Evolutionary conservation across 2,113 vertebrate species (phyloP).

Genomic region (Thalassarche chlororhynchos): DNA sequence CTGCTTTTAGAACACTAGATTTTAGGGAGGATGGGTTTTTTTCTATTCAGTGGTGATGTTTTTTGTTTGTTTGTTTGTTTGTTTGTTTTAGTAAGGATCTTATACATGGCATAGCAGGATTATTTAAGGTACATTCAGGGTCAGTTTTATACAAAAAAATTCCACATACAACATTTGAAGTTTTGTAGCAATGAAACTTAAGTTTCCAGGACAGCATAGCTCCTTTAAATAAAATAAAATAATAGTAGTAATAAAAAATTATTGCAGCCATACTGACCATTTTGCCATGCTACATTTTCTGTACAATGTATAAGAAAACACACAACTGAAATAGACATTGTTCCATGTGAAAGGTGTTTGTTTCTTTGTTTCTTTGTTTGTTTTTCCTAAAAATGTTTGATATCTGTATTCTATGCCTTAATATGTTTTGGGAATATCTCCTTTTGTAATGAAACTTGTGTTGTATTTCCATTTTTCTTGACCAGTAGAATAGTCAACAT

Average conservation of each 20-base stretch:
- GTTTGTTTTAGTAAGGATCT: not conserved
- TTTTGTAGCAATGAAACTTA: not conserved
- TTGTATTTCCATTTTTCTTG: not conserved
- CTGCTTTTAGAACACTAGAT: not conserved
- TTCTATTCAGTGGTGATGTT: not conserved
- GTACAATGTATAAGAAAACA: not conserved
- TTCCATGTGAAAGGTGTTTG: not conserved
- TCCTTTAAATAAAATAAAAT: not conserved
- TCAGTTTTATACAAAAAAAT: not conserved
- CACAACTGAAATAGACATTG: not conserved
- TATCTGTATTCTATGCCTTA: not conserved
- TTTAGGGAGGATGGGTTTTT: not conserved
- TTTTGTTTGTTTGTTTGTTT: not conserved
- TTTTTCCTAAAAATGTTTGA: not conserved
- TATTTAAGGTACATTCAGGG: not conserved
- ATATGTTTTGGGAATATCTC: not conserved
- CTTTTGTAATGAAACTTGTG: not conserved
- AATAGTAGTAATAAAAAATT: not conserved
- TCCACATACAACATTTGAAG: not conserved
- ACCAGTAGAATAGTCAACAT: not conserved
- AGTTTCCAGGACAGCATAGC: not conserved
- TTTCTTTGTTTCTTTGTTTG: not conserved
- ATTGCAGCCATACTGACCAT: not conserved
- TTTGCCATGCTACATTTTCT: not conserved
- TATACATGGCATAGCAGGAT: not conserved